phyloP scores from a whole-genome alignment of 2,113 vertebrate species.

The Lagopus leucura region DNA sequence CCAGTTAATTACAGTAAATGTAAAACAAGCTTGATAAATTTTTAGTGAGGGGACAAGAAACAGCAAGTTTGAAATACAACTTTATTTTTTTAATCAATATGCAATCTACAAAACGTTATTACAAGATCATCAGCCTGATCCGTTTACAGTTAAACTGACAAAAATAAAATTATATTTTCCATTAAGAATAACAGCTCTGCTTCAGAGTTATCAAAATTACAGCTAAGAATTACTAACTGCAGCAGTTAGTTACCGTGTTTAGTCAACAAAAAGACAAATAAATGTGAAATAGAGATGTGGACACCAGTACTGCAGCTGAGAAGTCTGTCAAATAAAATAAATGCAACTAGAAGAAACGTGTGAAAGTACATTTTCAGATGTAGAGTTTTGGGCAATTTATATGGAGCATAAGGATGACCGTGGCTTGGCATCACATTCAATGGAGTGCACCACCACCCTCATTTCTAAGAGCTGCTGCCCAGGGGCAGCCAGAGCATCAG shows the following conservation, averaged over 20 bases:
- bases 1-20: neutral
- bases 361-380: neutral
- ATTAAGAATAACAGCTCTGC: constrained; percentile 61
- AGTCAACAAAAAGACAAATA: constrained; percentile 10
- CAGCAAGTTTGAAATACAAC: constrained; percentile 70
- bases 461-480: neutral
- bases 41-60: constrained; percentile 25
- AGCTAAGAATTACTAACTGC: constrained; percentile 28
- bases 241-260: constrained; percentile 35
- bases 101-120: constrained; percentile 79
- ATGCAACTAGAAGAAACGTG: neutral
- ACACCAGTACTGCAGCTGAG: neutral
- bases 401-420: neutral
- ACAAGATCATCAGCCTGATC: constrained; percentile 69
- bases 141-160: constrained; percentile 62
- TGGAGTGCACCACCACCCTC: neutral
- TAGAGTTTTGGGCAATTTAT: neutral
- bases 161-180: constrained; percentile 67
- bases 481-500: neutral
- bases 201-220: constrained; percentile 54
- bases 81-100: constrained; percentile 82
- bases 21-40: constrained; percentile 8
- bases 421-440: neutral
- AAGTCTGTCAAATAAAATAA: constrained; percentile 8
- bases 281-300: constrained; percentile 2